Conservation (phyloP, 2,888 invertebrate species). For the Platycheirus rosarum region DNA sequence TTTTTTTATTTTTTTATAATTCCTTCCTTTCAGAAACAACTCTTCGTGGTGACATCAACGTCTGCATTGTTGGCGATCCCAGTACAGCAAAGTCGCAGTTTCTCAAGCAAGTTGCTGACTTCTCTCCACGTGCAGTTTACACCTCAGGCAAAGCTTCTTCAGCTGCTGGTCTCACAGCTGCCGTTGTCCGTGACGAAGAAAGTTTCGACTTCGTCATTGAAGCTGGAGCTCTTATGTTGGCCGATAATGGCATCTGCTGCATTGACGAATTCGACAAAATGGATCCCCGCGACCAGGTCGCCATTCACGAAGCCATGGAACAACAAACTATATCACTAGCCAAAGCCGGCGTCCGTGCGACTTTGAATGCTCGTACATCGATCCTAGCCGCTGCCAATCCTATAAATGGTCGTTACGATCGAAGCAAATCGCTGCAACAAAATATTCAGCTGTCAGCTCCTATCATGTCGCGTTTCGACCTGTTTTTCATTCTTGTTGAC, state of each 20-base stretch:
- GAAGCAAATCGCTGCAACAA: constrained; percentile 95
- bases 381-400: constrained; percentile 99
- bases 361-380: constrained; percentile 97
- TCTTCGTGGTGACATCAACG: constrained; percentile 97
- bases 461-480: constrained; percentile 99
- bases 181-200: constrained; percentile 98
- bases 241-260: constrained; percentile 99
- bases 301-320: constrained; percentile 99
- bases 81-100: constrained; percentile 99
- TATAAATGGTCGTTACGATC: constrained; percentile 97
- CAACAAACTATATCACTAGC: constrained; percentile 99
- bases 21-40: constrained; percentile 86
- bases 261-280: constrained; percentile 99
- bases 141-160: constrained; percentile 99
- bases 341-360: constrained; percentile 98
- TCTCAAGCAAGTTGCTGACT: constrained; percentile 96
- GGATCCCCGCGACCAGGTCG: constrained; percentile 98
- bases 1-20: constrained; percentile 41
- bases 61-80: constrained; percentile 99
- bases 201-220: constrained; percentile 99
- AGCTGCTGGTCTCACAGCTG: constrained; percentile 99
- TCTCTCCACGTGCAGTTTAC: constrained; percentile 97
- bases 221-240: constrained; percentile 99
- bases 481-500: constrained; percentile 99
- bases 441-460: constrained; percentile 97